Evolutionary conservation across 2,797 vertebrate genomes (phyloP).

Genomic region (Sebastes minor): DNA sequence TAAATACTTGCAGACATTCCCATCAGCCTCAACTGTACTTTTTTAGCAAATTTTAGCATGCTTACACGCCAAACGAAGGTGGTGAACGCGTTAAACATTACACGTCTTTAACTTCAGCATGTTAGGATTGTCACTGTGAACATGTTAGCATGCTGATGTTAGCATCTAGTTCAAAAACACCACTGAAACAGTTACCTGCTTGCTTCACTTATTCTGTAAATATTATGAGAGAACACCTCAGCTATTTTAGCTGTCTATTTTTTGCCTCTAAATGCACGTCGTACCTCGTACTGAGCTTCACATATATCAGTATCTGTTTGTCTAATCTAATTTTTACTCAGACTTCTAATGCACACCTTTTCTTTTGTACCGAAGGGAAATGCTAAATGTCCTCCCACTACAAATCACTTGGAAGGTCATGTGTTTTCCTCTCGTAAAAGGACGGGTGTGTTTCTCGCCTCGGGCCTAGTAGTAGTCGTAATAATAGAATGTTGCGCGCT

Average conservation of each 20-base stretch:
- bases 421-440: conserved; percentile 74
- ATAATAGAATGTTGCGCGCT: conserved; percentile 60
- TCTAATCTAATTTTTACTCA: conserved; percentile 17
- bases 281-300: neutral
- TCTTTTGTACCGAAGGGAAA: conserved; percentile 60
- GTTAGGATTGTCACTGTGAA: neutral
- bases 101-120: neutral
- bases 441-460: conserved; percentile 64
- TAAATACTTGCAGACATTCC: neutral
- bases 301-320: conserved; percentile 12
- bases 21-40: neutral
- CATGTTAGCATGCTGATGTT: neutral
- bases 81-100: neutral
- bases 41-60: neutral
- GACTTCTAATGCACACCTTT: conserved; percentile 39
- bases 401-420: conserved; percentile 67
- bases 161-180: neutral
- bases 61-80: neutral
- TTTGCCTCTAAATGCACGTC: neutral
- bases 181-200: neutral
- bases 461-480: conserved; percentile 53
- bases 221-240: neutral
- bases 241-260: neutral
- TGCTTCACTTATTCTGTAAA: neutral
- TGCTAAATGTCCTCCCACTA: conserved; percentile 37